Base-by-base conservation (phyloP, 2,797 vertebrate species). In the Takifugu rubripes region DNA sequence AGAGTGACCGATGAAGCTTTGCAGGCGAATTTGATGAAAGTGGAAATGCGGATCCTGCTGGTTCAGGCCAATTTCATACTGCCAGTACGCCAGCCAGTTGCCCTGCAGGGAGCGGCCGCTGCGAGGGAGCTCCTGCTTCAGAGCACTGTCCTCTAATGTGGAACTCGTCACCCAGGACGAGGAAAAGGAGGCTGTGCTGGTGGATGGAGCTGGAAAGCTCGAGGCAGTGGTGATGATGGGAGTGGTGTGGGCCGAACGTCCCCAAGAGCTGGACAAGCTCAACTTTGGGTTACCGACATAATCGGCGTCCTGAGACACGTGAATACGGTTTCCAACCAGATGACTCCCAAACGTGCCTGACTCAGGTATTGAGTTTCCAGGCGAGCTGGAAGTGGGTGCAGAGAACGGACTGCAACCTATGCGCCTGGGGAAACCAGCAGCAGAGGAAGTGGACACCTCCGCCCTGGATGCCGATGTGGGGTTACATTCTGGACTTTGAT, bases 21-120 rank as follows among this genome's bases (percentile, higher is more conserved):
- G 97, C 64, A 99, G 90, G 74, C 95, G 93, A 72, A 99, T 99
- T 90, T 99, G 96, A 80, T 99, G 95, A 86, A 99, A 98, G 88
- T 95, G 94, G 82, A 99, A 99, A 82, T 94, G 94, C 1, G 92
- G 90, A 9, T 99, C 96, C 2, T 97, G 95, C 72, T 96, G 96
- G 84, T 92, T 98, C 29, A 98, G 92, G 1, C 97, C 96, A 0
- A 99, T 98, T 89, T 99, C 97, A 0, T 98, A 96, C 77, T 98
- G 97, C 97, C 97, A 99, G 79, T 98, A 97, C 0, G 97, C 97
- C 82, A 99, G 84, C 97, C 97, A 99, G 90, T 99, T 99, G 45
- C 97, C 97, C 33, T 94, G 95, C 49, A 99, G 88, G 51, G 92
- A 90, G 5, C 95, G 94, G 27, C 89, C 77, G 6, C 94, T 95